A percentile compares a stretch with the other conserved stretches of the same genome.
phyloP scores from a whole-genome alignment of 2,113 vertebrate genomes.

The Coturnix japonica region DNA sequence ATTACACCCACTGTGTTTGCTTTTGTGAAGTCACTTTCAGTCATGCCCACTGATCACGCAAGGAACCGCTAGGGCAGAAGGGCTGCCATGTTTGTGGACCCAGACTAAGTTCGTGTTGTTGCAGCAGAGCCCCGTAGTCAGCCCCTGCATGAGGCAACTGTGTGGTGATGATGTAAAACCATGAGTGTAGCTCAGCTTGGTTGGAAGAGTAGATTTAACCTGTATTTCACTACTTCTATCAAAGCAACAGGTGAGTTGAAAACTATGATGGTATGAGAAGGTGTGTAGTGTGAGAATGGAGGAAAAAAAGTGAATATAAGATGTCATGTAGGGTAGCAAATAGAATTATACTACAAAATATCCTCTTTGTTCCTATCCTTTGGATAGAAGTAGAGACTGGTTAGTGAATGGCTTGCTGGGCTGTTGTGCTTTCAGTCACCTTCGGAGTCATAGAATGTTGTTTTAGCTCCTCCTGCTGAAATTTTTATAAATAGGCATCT shows the following conservation, averaged over 20 bases:
- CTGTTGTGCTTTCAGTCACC: not conserved
- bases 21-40: not conserved
- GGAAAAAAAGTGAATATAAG: not conserved
- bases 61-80: not conserved
- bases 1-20: not conserved
- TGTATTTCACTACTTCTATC: not conserved
- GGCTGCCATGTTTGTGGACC: not conserved
- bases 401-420: not conserved
- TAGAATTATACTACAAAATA: not conserved
- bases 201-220: not conserved
- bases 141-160: accelerated
- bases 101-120: not conserved
- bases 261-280: not conserved
- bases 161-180: not conserved
- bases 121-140: not conserved
- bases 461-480: not conserved
- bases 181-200: not conserved
- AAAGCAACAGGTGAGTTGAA: not conserved
- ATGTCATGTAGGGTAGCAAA: not conserved
- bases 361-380: not conserved
- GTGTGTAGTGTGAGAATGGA: not conserved
- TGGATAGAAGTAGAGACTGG: not conserved
- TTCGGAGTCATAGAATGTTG: not conserved
- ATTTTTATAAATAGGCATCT: not conserved
- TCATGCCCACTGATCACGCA: not conserved